Base-by-base conservation (phyloP, 1,140 invertebrate genomes). In the Pachypeltis micranthus region DNA sequence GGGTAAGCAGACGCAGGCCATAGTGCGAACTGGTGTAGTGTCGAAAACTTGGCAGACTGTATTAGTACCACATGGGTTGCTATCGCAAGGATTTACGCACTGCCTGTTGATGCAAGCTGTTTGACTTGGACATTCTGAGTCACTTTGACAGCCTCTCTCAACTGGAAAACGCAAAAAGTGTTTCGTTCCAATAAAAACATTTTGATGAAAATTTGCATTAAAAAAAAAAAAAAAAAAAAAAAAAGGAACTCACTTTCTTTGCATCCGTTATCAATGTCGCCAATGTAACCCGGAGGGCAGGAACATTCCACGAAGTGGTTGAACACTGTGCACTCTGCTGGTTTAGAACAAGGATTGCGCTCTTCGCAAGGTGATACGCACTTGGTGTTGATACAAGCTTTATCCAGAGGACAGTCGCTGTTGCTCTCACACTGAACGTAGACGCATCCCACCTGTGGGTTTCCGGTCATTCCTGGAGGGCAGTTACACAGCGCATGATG, bases 1-100 rank as follows among this genome's bases (percentile, higher is more conserved):
- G 25, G 87, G 85, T n/a, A 87, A 71, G 71, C 91, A 94, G 72
- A 88, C 83, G 68, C 92, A 95, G 62, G 90, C 83, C 88, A 93
- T 90, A 16, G 90, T 93, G 69, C 87, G 80, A 0, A 93, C 84
- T 1, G 91, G 89, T 24, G 83, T 74, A 0, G 91, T 90, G 69
- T 93, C 86, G 2, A 88, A 73, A 0, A 93, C 84, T 57, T 82
- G 83, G 69, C 92, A 95, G 60, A 83, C 77, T 0, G 90, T 85
- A 66, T 91, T 91, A 7, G 82, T 78, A 29, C 87, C 87, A 69
- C 92, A 95, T 0, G 91, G 91, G 67, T 84, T 78, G 2, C 86
- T 86, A 29, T 83, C 81, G 67, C 92, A 96, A 4, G 91, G 91
- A 75, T 93, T 90, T 3, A 87, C 79, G 70, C 92, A 96, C 65